Evolutionary conservation across 2,888 invertebrate genomes (phyloP), one percentile per base, ranked within the genome.

Genomic region (Scrobipalpa costella): DNA sequence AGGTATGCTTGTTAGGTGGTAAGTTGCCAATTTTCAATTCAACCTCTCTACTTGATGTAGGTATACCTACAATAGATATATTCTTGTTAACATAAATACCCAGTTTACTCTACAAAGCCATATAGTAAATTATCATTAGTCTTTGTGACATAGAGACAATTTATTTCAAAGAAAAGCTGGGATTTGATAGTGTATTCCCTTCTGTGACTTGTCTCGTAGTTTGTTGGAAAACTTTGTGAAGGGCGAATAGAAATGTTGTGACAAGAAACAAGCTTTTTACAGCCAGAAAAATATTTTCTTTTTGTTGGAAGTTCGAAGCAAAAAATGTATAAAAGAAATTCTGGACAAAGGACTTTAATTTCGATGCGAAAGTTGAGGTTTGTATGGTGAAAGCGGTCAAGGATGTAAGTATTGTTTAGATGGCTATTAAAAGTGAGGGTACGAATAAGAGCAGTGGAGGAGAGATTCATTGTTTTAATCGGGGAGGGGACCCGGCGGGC

Each of bases 391-490:
- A 55, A 34, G 55, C 15, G 33, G 55, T 55, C 34, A 55, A 55
- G 50, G 50, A 21, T 52, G 50, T 58, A 19, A 36, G 57, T n/a
- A 19, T 8, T 8, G 58, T 61, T 38, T 52, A 52, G 36, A 27
- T 19, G n/a, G 52, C n/a, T 7, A 15, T 61, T 15, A 36, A 36
- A 50, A 17, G 38, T 40, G 38, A 62, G 72, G 75, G 47, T 59
- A 27, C 44, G 13, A 44, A 59, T 21, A 34, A 38, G 19, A 58
- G 36, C 72, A 77, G 69, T 79, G 78, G 76, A 81, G 77, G 81
- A 80, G 81, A 52, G 13, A 52, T 77, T 80, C 80, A 86, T 86
- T 88, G 85, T 88, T 85, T 83, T 74, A 80, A 78, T 79, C 77
- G 75, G 70, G 74, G 73, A 78, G 79, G 81, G 79, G 72, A 52